Base-by-base conservation (phyloP, 2,888 invertebrate genomes). In the Caenorhabditis doughertyi region DNA sequence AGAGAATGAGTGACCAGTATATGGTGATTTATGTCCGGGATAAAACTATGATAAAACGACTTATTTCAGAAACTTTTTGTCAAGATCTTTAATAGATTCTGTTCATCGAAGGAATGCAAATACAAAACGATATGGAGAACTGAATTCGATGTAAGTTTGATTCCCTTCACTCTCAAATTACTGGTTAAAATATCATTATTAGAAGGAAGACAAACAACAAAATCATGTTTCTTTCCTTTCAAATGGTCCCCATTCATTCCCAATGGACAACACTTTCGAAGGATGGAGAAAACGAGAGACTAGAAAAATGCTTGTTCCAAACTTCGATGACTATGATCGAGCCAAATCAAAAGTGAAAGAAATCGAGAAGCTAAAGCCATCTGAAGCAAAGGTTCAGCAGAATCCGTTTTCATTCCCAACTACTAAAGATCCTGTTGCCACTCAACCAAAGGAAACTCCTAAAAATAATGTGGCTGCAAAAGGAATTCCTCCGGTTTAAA, bases 51-150 rank as follows among this genome's bases (percentile, higher is more conserved):
- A 29, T 0, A 47, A 1, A 2, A 42, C 1, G 16, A 11, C 11
- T 25, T 11, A 23, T 11, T 79, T 25, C 73, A 84, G 84, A 67
- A 65, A 21, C 58, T 77, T 18, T 51, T 81, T 4, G 18, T 62
- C 11, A 42, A 39, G 0, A 21, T 82, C 11, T 85, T 85, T 62
- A 44, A 68, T 16, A 64, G 85, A 44, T 85, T 79, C 68, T 62
- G 65, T 11, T 67, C 79, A 0, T 47, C 70, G 1, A 81, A 81
- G 27, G 83, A 83, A 51, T 79, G 74, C 51, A 79, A 77, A 29
- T 85, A 79, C 49, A 79, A 72, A 23, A 67, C 83, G 32, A 68
- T 82, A 44, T 85, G 77, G 76, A 70, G 85, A 9, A 55, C 83
- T 0, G 82, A 81, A 32, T 71, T 83, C 55, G 81, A 83, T 62